Evolutionary conservation across 2,113 vertebrate species (phyloP), one percentile per base, ranked within the genome.

Genomic region (Nesogale talazaci): DNA sequence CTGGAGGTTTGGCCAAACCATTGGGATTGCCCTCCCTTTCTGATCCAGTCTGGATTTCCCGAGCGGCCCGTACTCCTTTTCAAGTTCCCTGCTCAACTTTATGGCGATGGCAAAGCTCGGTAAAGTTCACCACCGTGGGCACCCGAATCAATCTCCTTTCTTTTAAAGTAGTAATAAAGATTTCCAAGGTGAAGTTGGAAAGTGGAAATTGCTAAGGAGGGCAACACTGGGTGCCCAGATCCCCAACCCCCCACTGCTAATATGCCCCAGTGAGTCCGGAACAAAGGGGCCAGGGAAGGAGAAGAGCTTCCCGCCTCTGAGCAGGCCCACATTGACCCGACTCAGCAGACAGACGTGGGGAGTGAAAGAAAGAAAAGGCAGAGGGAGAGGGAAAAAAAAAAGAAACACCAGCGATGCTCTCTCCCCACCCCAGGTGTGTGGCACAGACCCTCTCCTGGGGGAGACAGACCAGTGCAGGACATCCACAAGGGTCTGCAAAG

Each of bases 201-300:
- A 88, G 22, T 27, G 78, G 57, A 8, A 74, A 57, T 6, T 92
- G 89, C 63, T 70, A 36, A 70, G n/a, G 75, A 89, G 90, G 46
- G 75, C 27, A 4, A 34, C 75, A 78, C 77, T 74, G 11, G 36
- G 34, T 52, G 14, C 94, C 56, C 20, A 42, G 16, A 29, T 83
- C 67, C 63, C 25, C 63, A 38, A 14, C 75, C 63, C 63, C 23
- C n/a, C 36, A n/a, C 29, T 40, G 85, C 86, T 72, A 56, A 74
- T 70, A 56, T 16, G 40, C 29, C 17, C 1, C 81, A 69, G 85
- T 22, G 0, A 1, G 65, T 20, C 83, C 17, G 76, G 31, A 95
- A 95, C 94, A 95, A 96, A 94, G 93, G 56, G 81, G 23, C 70
- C 23, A 16, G 0, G 31, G 59, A 46, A 77, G 12, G 67, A 46